These are phyloP conservation scores for Aproaerema taeniolella DNA, from an alignment of 2,888 invertebrate species.

Conservation along the genomic window DNA sequence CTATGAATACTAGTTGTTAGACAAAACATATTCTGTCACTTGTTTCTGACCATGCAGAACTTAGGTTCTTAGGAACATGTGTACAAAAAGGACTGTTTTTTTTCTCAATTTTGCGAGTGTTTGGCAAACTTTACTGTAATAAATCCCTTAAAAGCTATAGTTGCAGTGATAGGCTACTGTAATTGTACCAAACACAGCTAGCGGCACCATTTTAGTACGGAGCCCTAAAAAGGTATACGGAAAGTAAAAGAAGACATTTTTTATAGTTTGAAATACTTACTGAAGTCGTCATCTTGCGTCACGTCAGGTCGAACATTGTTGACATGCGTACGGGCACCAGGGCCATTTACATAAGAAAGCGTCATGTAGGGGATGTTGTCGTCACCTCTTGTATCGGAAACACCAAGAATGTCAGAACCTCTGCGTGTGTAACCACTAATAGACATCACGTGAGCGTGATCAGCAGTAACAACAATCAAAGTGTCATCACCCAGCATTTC, in stretches of 20 bases:
- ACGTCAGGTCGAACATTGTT: conserved; percentile 49
- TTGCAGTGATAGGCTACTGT: too few species aligned
- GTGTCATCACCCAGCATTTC: conserved; percentile 68
- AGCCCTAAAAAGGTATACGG: too few species aligned
- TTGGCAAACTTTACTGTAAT: too few species aligned
- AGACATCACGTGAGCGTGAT: conserved; percentile 82
- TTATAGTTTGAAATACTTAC: conserved; percentile 19
- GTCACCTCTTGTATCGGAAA: conserved; percentile 30
- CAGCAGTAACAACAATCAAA: conserved; percentile 83
- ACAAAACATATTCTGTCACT: too few species aligned
- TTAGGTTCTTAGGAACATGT: too few species aligned
- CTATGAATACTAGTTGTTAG: too few species aligned
- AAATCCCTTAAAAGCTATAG: too few species aligned
- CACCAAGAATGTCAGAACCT: conserved; percentile 30
- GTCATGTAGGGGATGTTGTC: conserved; percentile 27
- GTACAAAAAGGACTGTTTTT: too few species aligned
- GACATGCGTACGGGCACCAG: conserved; percentile 20
- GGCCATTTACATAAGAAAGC: conserved; percentile 32
- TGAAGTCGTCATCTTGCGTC: conserved; percentile 25
- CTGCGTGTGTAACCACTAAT: conserved; percentile 79
- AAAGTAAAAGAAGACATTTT: not conserved
- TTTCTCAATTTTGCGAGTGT: too few species aligned
- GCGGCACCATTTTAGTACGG: too few species aligned
- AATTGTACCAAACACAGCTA: too few species aligned
- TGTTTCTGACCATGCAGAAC: too few species aligned